Percentiles rank a stretch among this genome's conserved stretches.
phyloP scores from a whole-genome alignment of 2,113 vertebrate species.

The Pituophis catenifer region DNA sequence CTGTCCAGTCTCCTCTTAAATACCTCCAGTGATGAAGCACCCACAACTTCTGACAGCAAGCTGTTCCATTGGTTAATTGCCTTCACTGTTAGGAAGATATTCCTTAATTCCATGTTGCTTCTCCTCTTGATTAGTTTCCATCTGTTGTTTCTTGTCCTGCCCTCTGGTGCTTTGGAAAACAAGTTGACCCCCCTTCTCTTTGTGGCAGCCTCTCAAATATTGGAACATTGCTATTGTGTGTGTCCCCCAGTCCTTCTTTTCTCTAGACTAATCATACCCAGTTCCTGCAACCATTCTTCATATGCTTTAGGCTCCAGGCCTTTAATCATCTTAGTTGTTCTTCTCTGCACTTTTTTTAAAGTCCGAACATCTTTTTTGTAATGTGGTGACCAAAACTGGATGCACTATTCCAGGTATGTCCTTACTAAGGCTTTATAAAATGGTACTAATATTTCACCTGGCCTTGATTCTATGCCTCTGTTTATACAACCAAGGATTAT shows the following conservation, averaged over 20 bases:
- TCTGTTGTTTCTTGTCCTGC: neutral
- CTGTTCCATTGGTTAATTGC: neutral
- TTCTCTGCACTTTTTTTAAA: neutral
- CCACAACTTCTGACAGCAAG: neutral
- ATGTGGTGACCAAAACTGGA: neutral
- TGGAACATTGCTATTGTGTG: neutral
- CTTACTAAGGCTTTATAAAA: neutral
- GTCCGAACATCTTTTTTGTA: neutral
- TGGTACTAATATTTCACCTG: neutral
- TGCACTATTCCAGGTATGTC: neutral
- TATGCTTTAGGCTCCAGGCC: neutral
- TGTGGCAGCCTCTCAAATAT: neutral
- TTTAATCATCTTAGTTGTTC: neutral
- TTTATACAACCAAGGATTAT: neutral
- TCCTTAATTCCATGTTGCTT: neutral
- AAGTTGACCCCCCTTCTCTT: neutral
- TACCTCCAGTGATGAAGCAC: neutral
- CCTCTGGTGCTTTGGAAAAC: neutral
- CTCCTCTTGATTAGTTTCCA: neutral
- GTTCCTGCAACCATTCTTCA: neutral
- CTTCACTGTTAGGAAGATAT: neutral
- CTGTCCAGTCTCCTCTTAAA: too few relatives aligned
- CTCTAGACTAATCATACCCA: neutral
- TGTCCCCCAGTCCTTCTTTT: neutral
- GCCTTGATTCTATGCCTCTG: neutral